phyloP scores from a whole-genome alignment of 2,797 vertebrate genomes.

The Balearica regulorum region DNA sequence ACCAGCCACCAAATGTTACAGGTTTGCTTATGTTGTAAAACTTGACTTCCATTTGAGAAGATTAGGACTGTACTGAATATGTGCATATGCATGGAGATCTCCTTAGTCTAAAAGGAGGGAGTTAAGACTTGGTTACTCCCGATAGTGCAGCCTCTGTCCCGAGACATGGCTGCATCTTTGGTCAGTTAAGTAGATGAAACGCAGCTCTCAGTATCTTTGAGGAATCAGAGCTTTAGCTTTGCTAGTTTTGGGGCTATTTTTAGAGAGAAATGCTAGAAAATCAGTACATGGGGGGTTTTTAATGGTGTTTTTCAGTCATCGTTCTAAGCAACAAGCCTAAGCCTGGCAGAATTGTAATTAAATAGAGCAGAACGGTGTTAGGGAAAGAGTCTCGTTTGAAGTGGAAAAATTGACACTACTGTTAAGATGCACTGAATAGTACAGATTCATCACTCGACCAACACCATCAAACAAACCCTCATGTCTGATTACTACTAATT shows the following conservation, averaged over 20 bases:
- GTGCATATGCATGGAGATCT: background rate
- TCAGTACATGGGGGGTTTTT: background rate
- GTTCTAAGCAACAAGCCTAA: conserved; percentile 55
- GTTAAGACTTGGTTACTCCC: conserved; percentile 30
- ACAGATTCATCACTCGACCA: conserved; percentile 62
- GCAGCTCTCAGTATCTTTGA: background rate
- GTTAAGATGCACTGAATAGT: conserved; percentile 62
- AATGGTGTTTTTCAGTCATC: conserved; percentile 52
- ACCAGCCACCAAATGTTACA: background rate
- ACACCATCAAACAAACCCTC: conserved; percentile 63
- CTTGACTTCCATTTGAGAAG: background rate
- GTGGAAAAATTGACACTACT: conserved; percentile 73
- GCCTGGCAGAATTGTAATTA: conserved; percentile 74
- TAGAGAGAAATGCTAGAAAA: conserved; percentile 54
- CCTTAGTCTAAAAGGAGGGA: conserved; percentile 29
- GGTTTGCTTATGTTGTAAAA: background rate
- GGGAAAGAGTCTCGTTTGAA: conserved; percentile 66
- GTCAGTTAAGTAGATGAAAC: conserved; percentile 32
- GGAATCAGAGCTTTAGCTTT: conserved; percentile 57
- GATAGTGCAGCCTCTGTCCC: conserved; percentile 21
- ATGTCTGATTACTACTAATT: conserved; percentile 75
- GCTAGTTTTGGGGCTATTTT: conserved; percentile 49
- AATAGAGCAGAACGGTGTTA: conserved; percentile 72
- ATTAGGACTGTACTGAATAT: background rate
- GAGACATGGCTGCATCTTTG: background rate